Conservation (phyloP, 2,888 invertebrate genomes). For the Agrotis puta region DNA sequence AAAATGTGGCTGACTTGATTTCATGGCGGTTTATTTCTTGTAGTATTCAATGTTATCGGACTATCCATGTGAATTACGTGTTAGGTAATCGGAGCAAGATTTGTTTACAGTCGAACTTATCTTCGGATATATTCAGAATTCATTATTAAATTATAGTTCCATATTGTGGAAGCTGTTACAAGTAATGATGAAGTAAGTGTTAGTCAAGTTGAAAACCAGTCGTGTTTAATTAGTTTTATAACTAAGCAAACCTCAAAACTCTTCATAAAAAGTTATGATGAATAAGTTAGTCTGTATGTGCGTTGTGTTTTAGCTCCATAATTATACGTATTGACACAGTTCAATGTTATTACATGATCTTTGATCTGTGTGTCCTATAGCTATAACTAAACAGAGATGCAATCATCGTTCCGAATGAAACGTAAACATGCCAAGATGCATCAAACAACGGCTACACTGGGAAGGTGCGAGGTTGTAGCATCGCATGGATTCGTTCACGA, state of each 20-base stretch:
- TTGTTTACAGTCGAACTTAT: background rate
- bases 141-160: background rate
- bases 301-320: conserved; percentile 11
- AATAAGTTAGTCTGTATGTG: conserved; percentile 7
- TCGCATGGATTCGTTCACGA: conserved; percentile 35
- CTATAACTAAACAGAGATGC: conserved; percentile 46
- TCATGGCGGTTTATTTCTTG: background rate
- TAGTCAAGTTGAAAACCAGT: conserved; percentile 10
- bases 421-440: conserved; percentile 61
- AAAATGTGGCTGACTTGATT: background rate
- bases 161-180: background rate
- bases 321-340: conserved; percentile 38
- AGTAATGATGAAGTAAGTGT: conserved; percentile 9
- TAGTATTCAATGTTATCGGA: background rate
- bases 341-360: conserved; percentile 44
- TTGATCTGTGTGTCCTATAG: conserved; percentile 47
- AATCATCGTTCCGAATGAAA: conserved; percentile 38
- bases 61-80: background rate
- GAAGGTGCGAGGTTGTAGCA: conserved; percentile 47
- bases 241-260: conserved; percentile 7
- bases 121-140: background rate
- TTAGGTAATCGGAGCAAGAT: background rate
- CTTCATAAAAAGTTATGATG: conserved; percentile 13
- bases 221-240: conserved; percentile 2
- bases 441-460: conserved; percentile 47